Conservation (phyloP, 2,888 invertebrate species). For the Oxyteleia sp. region DNA sequence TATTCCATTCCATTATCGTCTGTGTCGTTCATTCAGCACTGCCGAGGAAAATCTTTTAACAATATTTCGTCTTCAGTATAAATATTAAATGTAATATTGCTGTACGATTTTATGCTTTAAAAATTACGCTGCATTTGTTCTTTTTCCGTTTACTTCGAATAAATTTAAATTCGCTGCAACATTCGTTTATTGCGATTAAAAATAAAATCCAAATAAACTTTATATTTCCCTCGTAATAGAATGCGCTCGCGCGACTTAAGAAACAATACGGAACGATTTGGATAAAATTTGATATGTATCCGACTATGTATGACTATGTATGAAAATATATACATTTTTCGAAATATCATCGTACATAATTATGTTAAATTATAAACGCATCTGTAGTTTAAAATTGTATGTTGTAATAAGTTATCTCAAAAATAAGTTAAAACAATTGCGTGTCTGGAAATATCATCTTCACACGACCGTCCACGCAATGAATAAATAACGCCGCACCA, state of each 20-base stretch:
- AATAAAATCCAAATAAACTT: background rate
- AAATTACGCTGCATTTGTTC: background rate
- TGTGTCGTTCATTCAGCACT: background rate
- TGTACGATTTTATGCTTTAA: background rate
- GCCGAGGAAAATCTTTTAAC: conserved; percentile 6
- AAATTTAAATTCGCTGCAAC: background rate
- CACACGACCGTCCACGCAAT: conserved; percentile 19
- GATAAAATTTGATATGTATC: background rate
- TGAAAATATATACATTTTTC: background rate
- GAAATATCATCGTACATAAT: conserved; percentile 22
- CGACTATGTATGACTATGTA: background rate
- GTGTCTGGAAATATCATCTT: conserved; percentile 14
- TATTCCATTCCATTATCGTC: background rate
- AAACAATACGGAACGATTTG: background rate
- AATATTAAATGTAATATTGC: background rate
- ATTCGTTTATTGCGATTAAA: background rate
- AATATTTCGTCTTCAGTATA: background rate
- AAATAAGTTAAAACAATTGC: conserved; percentile 33
- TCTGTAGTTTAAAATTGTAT: background rate
- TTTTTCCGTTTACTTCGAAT: conserved; percentile 3
- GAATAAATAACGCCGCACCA: conserved; percentile 22
- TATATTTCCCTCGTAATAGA: conserved; percentile 8
- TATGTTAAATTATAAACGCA: conserved; percentile 18
- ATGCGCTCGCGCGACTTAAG: background rate
- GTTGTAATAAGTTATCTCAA: conserved; percentile 32